Percentiles rank a stretch among this genome's conserved stretches.
These are phyloP conservation scores for Drosophila sordidapex DNA, from an alignment of 2,888 invertebrate genomes.

Conservation along the genomic window DNA sequence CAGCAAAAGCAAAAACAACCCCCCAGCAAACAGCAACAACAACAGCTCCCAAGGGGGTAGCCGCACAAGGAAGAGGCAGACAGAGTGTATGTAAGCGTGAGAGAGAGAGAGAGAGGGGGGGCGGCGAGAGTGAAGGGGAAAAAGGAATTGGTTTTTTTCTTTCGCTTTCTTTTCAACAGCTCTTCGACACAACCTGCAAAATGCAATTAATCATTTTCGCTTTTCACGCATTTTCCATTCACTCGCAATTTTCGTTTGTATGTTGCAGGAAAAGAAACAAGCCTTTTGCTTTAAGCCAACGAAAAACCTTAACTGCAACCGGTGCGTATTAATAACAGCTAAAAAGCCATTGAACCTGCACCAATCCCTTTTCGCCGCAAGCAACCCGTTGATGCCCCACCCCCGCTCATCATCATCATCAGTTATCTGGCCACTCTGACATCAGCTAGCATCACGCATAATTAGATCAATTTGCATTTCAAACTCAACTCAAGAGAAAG, in stretches of 20 bases:
- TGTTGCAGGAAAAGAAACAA: background rate
- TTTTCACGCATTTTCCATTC: slow-evolving; percentile 18
- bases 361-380: background rate
- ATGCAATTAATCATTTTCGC: slow-evolving; percentile 70
- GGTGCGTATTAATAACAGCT: background rate
- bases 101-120: background rate
- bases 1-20: slow-evolving; percentile 47
- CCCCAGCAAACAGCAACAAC: slow-evolving; percentile 8
- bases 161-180: slow-evolving; percentile 6
- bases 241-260: background rate
- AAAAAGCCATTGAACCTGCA: slow-evolving; percentile 1
- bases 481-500: background rate
- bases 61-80: background rate
- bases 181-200: slow-evolving; percentile 10
- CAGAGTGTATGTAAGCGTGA: background rate
- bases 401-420: background rate
- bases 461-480: slow-evolving; percentile 54
- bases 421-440: slow-evolving; percentile 11
- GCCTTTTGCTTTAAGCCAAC: background rate
- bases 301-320: background rate
- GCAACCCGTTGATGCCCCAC: background rate
- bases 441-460: slow-evolving; percentile 34
- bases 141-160: background rate
- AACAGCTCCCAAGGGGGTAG: background rate
- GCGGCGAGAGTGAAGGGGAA: background rate